Evolutionary conservation across 2,797 vertebrate species (phyloP).

Genomic region (Toxotes lorentzi): DNA sequence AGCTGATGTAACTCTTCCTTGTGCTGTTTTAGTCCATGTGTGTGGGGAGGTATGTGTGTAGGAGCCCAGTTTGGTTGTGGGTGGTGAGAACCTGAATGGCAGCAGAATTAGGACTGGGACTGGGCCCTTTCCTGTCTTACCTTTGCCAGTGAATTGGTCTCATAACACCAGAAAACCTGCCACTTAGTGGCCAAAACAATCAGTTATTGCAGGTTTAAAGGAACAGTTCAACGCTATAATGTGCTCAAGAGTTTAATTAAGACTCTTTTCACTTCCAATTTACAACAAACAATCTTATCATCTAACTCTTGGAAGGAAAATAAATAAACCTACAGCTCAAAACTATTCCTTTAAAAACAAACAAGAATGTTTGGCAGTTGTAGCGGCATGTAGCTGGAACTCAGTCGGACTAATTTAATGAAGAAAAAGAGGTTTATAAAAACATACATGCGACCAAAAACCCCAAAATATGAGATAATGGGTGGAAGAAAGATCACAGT

Average conservation of each 20-base stretch:
- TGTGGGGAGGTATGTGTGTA: slow-evolving; percentile 14
- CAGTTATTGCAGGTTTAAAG: neutral
- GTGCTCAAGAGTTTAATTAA: neutral
- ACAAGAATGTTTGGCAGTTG: neutral
- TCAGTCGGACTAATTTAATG: neutral
- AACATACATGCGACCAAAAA: neutral
- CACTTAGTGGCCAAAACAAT: neutral
- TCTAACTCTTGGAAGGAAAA: neutral
- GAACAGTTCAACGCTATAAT: neutral
- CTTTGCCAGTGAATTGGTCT: slow-evolving; percentile 15
- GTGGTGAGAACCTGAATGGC: slow-evolving; percentile 52
- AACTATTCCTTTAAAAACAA: neutral
- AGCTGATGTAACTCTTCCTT: slow-evolving; percentile 43
- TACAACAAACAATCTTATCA: neutral
- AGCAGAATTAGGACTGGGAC: slow-evolving; percentile 37
- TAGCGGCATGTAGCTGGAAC: neutral
- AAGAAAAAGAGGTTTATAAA: neutral
- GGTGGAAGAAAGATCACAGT: neutral
- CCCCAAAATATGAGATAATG: neutral
- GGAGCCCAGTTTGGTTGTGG: slow-evolving; percentile 26
- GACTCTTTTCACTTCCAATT: neutral
- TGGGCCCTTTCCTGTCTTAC: slow-evolving; percentile 32
- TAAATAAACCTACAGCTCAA: neutral
- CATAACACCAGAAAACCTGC: neutral
- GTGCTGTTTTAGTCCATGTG: slow-evolving; percentile 3